A percentile compares a stretch with the other conserved stretches of the same genome.
phyloP scores from a whole-genome alignment of 2,797 vertebrate genomes.

The Semaprochilodus insignis region DNA sequence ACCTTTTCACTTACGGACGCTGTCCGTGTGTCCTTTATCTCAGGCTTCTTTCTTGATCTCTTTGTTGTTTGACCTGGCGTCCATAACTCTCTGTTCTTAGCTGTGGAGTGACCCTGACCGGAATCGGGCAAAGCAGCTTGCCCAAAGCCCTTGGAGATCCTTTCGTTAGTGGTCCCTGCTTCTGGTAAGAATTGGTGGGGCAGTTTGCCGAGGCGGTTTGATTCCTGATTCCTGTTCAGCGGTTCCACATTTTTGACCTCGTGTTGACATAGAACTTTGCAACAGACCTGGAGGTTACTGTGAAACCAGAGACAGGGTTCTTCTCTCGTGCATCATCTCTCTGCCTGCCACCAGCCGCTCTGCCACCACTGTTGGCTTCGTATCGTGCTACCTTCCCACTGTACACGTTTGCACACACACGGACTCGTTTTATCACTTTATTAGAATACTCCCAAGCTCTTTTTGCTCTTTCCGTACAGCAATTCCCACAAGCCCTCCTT shows the following conservation, averaged over 20 bases:
- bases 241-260: neutral
- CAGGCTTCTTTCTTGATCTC: neutral
- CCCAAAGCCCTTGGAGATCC: neutral
- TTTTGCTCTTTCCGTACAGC: neutral
- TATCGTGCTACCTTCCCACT: constrained; percentile 1
- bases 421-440: constrained; percentile 20
- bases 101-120: constrained; percentile 1
- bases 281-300: neutral
- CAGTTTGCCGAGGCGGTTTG: too few relatives aligned
- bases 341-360: constrained; percentile 3
- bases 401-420: neutral
- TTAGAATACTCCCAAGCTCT: constrained; percentile 6
- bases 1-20: too few relatives aligned
- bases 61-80: constrained; percentile 8
- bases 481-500: constrained; percentile 19
- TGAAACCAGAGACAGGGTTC: neutral
- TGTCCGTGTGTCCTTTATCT: too few relatives aligned
- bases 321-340: neutral
- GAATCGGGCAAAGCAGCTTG: neutral
- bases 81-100: neutral
- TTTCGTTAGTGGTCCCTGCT: neutral
- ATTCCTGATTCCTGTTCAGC: neutral
- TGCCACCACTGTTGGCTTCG: neutral
- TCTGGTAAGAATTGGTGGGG: too few relatives aligned
- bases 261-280: neutral